Evolutionary conservation across 2,888 invertebrate genomes (phyloP).

Genomic region (Linnaemya tessellans): DNA sequence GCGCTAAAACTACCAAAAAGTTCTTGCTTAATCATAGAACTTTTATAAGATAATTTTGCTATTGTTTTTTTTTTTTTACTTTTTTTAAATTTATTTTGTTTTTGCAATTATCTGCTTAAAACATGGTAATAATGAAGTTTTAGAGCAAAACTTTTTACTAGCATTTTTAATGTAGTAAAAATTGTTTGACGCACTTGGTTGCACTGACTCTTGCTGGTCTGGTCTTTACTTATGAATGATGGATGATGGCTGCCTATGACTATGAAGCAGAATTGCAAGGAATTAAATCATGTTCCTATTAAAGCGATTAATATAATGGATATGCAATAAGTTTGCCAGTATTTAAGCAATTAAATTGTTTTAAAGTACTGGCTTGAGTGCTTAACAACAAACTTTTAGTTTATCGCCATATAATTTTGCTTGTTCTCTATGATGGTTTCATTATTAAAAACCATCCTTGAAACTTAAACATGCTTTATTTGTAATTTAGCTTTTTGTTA

Average conservation of each 20-base stretch:
- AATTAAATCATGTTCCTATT: slow-evolving; percentile 18
- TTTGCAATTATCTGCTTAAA: neutral
- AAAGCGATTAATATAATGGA: neutral
- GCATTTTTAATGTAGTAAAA: slow-evolving; percentile 26
- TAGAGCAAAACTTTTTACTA: slow-evolving; percentile 4
- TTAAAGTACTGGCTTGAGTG: slow-evolving; percentile 6
- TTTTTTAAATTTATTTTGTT: too few relatives aligned
- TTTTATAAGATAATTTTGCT: neutral
- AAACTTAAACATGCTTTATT: slow-evolving; percentile 38
- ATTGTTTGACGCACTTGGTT: slow-evolving; percentile 53
- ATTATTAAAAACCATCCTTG: slow-evolving; percentile 49
- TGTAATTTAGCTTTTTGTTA: slow-evolving; percentile 1
- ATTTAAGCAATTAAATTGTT: slow-evolving; percentile 5
- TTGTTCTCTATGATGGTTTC: slow-evolving; percentile 23
- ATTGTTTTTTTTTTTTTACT: too few relatives aligned
- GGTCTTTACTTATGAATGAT: slow-evolving; percentile 1
- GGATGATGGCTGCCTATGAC: neutral
- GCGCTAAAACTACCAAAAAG: neutral
- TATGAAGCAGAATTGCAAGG: slow-evolving; percentile 14
- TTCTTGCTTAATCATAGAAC: neutral
- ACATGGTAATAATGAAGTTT: neutral
- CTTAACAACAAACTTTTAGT: neutral
- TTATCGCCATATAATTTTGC: slow-evolving; percentile 7
- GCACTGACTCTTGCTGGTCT: slow-evolving; percentile 29
- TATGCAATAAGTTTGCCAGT: neutral